Percentiles rank a stretch among this genome's conserved stretches.
Evolutionary conservation across 2,113 vertebrate genomes (phyloP).

Genomic region (Noturus placidus): DNA sequence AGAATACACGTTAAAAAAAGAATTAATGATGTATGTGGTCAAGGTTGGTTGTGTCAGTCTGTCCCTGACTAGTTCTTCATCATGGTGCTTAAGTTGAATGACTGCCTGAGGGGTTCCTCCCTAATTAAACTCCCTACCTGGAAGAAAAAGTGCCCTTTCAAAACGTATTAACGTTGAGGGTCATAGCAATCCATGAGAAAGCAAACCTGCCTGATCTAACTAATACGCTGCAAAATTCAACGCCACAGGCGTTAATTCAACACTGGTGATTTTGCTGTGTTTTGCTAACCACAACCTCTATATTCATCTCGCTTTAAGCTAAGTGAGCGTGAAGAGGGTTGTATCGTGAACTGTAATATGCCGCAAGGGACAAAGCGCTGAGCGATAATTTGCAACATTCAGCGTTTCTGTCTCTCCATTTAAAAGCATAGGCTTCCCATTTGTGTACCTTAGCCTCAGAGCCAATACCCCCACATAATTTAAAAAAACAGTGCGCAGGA

Average conservation of each 20-base stretch:
- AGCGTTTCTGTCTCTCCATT: constrained; percentile 39
- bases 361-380: not conserved
- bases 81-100: constrained; percentile 35
- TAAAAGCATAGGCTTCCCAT: constrained; percentile 37
- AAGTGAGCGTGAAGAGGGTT: not conserved
- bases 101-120: constrained; percentile 36
- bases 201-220: constrained; percentile 4
- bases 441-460: constrained; percentile 44
- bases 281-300: not conserved
- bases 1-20: constrained; percentile 11
- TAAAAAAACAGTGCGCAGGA: constrained; percentile 47
- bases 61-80: constrained; percentile 38
- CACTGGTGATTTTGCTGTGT: not conserved
- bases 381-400: constrained; percentile 47
- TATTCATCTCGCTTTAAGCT: not conserved
- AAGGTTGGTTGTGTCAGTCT: constrained; percentile 23
- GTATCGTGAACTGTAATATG: not conserved
- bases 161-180: constrained; percentile 36
- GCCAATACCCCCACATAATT: constrained; percentile 50
- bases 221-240: not conserved
- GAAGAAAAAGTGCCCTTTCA: constrained; percentile 38
- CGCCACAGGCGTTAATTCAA: constrained; percentile 1
- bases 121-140: constrained; percentile 39
- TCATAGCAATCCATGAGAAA: constrained; percentile 46
- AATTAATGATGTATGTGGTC: constrained; percentile 29